Evolutionary conservation across 2,888 invertebrate species (phyloP).

Genomic region (Matsumyia berberina): DNA sequence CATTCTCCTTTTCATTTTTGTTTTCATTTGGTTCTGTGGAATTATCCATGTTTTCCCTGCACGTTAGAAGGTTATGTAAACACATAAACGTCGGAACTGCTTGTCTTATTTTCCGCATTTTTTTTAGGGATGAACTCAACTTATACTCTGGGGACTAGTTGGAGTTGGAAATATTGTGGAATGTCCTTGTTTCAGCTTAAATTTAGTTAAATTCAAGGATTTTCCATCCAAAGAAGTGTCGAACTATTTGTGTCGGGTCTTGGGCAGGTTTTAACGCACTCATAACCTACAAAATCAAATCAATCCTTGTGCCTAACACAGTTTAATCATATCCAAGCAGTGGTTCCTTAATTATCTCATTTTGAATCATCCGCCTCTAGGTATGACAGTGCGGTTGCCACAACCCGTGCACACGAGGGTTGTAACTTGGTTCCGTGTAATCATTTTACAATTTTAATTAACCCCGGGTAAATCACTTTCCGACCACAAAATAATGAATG

Average conservation of each 20-base stretch:
- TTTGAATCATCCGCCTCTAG: neutral
- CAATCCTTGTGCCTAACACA: conserved; percentile 3
- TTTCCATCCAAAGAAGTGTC: too few species aligned
- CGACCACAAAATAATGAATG: conserved; percentile 62
- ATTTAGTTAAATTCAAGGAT: neutral
- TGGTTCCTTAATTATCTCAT: neutral
- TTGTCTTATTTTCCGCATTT: conserved; percentile 33
- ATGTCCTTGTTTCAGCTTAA: neutral
- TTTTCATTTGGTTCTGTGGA: conserved; percentile 42
- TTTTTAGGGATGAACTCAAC: conserved; percentile 14
- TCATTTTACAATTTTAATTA: conserved; percentile 62
- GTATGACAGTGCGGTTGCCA: conserved; percentile 24
- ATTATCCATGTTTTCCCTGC: conserved; percentile 48
- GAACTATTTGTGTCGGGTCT: too few species aligned
- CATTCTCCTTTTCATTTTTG: neutral
- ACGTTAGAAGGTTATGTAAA: conserved; percentile 57
- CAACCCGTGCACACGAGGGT: conserved; percentile 21
- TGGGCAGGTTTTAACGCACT: too few species aligned
- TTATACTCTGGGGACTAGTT: conserved; percentile 46
- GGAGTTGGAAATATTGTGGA: neutral
- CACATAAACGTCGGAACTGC: conserved; percentile 51
- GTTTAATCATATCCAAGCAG: conserved; percentile 13
- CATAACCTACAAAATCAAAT: neutral
- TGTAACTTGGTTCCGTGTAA: conserved; percentile 30
- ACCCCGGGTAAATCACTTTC: conserved; percentile 55